Evolutionary conservation across 2,888 invertebrate genomes (phyloP).

Genomic region (Rotaria socialis): DNA sequence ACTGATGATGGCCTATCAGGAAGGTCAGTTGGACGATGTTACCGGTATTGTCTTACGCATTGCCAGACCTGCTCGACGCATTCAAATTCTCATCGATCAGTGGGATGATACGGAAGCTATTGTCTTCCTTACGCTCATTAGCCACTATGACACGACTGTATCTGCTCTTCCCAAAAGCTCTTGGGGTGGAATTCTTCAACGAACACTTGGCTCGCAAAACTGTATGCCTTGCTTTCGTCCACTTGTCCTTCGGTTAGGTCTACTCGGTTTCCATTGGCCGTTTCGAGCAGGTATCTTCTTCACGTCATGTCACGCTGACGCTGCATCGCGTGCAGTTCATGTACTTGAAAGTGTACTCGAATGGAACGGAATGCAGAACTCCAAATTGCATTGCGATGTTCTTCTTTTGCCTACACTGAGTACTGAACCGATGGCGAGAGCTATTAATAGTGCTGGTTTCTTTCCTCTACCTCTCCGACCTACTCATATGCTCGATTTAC

Average conservation of each 20-base stretch:
- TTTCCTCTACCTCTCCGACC: neutral
- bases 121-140: neutral
- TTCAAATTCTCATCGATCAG: neutral
- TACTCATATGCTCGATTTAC: neutral
- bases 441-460: neutral
- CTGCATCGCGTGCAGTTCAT: neutral
- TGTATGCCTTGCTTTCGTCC: neutral
- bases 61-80: neutral
- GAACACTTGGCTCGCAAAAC: neutral
- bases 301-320: neutral
- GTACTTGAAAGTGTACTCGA: neutral
- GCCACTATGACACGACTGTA: neutral
- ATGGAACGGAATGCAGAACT: neutral
- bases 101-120: slow-evolving; percentile 2
- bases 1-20: neutral
- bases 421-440: neutral
- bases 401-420: neutral
- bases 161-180: too few relatives aligned
- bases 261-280: neutral
- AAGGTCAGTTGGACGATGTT: neutral
- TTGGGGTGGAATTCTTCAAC: neutral
- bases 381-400: neutral
- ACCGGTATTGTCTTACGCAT: neutral
- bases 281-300: slow-evolving; percentile 3
- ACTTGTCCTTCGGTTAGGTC: neutral